A percentile compares a stretch with the other conserved stretches of the same genome.
Evolutionary conservation across 1,140 invertebrate species (phyloP).

Genomic region (Leptinotarsa undecemlineata): DNA sequence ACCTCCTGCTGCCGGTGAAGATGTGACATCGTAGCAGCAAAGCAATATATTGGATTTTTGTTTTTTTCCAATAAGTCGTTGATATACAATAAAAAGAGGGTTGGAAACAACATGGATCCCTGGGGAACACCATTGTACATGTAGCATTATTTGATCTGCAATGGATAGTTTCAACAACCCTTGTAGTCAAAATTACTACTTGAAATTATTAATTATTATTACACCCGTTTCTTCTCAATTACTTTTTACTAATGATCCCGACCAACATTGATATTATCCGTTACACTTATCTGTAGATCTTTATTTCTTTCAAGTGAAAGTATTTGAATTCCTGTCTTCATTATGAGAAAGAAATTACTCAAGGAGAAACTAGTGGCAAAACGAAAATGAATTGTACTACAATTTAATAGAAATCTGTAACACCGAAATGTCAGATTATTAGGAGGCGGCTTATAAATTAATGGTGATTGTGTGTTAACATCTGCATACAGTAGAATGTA

Average conservation of each 20-base stretch:
- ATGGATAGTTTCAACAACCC: too few species aligned
- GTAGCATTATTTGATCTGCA: too few species aligned
- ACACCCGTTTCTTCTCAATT: too few species aligned
- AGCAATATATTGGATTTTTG: too few species aligned
- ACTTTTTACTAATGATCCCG: not conserved
- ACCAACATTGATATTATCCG: not conserved
- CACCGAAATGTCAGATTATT: not conserved
- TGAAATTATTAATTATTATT: too few species aligned
- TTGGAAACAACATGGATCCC: too few species aligned
- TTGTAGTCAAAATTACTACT: too few species aligned
- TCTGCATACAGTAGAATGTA: not conserved
- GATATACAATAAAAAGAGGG: too few species aligned
- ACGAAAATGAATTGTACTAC: not conserved
- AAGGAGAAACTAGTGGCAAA: not conserved
- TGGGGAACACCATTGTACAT: too few species aligned
- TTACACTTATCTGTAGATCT: not conserved
- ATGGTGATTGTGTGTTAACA: not conserved
- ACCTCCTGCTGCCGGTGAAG: too few species aligned
- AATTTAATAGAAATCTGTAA: constrained; percentile 4
- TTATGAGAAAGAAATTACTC: not conserved
- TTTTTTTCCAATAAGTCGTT: too few species aligned
- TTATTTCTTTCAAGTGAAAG: not conserved
- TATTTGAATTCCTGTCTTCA: not conserved
- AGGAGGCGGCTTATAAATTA: not conserved
- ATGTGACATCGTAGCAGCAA: too few species aligned